Evolutionary conservation across 2,888 invertebrate genomes (phyloP).

Genomic region (Macroteleia sp.): DNA sequence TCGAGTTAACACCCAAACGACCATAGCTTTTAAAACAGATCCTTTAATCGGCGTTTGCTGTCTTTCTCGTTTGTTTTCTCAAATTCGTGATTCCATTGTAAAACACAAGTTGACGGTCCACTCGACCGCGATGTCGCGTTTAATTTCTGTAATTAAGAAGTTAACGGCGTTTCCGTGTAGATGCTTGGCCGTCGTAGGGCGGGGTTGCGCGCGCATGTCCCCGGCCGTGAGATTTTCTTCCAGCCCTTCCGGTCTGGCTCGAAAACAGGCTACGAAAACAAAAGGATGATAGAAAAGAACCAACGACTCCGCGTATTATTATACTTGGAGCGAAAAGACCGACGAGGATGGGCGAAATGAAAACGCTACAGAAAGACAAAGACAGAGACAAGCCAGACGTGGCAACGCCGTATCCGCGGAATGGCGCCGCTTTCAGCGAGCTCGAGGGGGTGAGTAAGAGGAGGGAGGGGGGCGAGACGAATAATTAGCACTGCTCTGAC

Average conservation of each 20-base stretch:
- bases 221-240: conserved; percentile 39
- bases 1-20: conserved; percentile 15
- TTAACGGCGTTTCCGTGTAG: conserved; percentile 49
- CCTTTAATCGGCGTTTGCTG: background rate
- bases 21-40: conserved; percentile 23
- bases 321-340: conserved; percentile 63
- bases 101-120: conserved; percentile 37
- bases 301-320: conserved; percentile 72
- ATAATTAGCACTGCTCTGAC: conserved; percentile 70
- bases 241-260: conserved; percentile 47
- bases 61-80: conserved; percentile 28
- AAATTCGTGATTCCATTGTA: conserved; percentile 37
- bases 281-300: conserved; percentile 74
- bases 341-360: background rate
- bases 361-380: conserved; percentile 16
- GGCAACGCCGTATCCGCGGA: conserved; percentile 42
- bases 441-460: conserved; percentile 5
- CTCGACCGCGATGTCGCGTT: conserved; percentile 54
- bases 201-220: conserved; percentile 44
- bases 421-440: conserved; percentile 42
- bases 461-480: conserved; percentile 68
- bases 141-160: conserved; percentile 63
- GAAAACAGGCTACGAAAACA: conserved; percentile 69
- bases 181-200: conserved; percentile 18
- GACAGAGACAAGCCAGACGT: conserved; percentile 16